phyloP scores from a whole-genome alignment of 1,140 invertebrate species.

The Polyergus mexicanus region DNA sequence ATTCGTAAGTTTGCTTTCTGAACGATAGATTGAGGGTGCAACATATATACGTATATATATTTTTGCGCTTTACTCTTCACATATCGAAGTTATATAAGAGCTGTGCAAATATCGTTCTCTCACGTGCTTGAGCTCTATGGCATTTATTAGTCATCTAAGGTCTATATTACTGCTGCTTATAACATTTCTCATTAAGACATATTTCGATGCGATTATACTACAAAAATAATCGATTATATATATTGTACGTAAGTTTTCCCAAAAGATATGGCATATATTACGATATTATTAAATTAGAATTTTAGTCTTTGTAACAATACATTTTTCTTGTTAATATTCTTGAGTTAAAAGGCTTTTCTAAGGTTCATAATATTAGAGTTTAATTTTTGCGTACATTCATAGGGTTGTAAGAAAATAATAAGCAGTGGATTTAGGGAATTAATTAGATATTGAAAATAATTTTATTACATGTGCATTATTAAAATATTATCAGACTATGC shows the following conservation, averaged over 20 bases:
- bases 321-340: neutral
- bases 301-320: neutral
- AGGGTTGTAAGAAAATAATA: conserved; percentile 36
- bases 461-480: conserved; percentile 47
- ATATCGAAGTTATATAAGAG: conserved; percentile 63
- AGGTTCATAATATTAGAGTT: neutral
- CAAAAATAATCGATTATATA: conserved; percentile 4
- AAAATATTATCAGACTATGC: conserved; percentile 10
- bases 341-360: neutral
- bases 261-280: neutral
- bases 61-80: conserved; percentile 59
- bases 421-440: conserved; percentile 27
- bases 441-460: conserved; percentile 50
- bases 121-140: conserved; percentile 58
- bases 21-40: conserved; percentile 72
- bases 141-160: conserved; percentile 68
- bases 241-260: neutral
- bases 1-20: conserved; percentile 30
- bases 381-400: neutral
- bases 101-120: conserved; percentile 65
- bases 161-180: conserved; percentile 65
- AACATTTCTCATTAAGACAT: conserved; percentile 55
- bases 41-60: conserved; percentile 73
- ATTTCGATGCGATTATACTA: neutral
- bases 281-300: neutral